These are phyloP conservation scores for Enteromius afrohamiltoni DNA, from an alignment of 2,797 vertebrate species.

Conservation along the genomic window DNA sequence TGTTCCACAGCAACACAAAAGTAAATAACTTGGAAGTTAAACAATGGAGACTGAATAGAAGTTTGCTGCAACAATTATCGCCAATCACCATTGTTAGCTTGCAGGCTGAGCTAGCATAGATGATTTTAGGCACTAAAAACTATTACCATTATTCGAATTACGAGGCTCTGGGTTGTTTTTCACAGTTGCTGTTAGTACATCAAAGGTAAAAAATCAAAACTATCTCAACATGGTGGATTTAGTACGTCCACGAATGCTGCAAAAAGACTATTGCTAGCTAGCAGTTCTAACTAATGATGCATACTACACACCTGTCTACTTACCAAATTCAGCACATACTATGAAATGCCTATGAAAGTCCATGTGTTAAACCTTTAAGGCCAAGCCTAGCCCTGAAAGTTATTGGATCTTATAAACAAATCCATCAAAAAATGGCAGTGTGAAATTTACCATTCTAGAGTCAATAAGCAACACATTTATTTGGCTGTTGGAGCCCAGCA, in stretches of 20 bases:
- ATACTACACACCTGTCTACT: background rate
- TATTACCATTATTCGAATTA: background rate
- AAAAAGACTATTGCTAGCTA: background rate
- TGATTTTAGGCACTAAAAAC: background rate
- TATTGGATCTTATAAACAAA: slow-evolving; percentile 18
- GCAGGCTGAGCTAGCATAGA: background rate
- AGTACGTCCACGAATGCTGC: background rate
- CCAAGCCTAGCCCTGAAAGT: background rate
- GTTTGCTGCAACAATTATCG: background rate
- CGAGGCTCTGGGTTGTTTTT: background rate
- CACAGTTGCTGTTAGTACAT: background rate
- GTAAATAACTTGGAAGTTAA: background rate
- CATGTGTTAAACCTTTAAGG: background rate
- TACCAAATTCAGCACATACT: background rate
- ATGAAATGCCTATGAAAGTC: background rate
- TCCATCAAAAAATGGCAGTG: slow-evolving; percentile 29
- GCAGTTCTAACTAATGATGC: background rate
- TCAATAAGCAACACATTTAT: slow-evolving; percentile 40
- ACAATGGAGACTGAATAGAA: background rate
- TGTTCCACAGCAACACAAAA: background rate
- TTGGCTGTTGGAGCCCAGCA: slow-evolving; percentile 22
- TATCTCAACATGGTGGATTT: background rate
- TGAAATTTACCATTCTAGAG: slow-evolving; percentile 31
- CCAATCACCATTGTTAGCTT: background rate
- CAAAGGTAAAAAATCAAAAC: background rate